A percentile compares a stretch with the other conserved stretches of the same genome.
Evolutionary conservation across 2,797 vertebrate species (phyloP).

Genomic region (Melanotaenia parkinsoni): DNA sequence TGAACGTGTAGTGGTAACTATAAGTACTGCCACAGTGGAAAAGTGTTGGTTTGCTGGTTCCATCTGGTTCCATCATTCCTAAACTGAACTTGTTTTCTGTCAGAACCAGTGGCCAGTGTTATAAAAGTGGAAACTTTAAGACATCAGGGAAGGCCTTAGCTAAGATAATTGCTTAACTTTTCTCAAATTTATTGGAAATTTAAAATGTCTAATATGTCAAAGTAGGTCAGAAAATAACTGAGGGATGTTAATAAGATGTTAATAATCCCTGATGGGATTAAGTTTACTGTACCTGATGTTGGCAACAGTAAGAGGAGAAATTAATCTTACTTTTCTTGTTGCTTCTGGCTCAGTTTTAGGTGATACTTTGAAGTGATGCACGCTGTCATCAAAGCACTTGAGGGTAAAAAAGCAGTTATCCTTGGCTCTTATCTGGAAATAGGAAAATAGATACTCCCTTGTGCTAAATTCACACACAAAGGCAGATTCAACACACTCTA

Average conservation of each 20-base stretch:
- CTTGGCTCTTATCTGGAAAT: constrained; percentile 86
- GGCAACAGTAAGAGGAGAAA: neutral
- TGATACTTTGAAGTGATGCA: constrained; percentile 94
- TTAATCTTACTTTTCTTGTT: constrained; percentile 87
- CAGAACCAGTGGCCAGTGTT: no score
- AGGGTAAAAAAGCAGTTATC: constrained; percentile 90
- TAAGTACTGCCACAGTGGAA: no score
- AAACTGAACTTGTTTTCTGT: neutral
- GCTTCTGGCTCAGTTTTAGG: constrained; percentile 84
- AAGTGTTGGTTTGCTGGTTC: neutral
- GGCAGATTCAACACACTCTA: neutral
- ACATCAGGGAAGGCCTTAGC: no score
- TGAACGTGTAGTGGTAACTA: no score
- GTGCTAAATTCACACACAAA: neutral
- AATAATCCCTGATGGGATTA: neutral
- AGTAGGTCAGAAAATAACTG: no score
- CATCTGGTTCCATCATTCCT: neutral
- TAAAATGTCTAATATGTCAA: no score
- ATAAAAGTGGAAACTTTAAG: no score
- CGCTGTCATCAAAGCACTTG: constrained; percentile 94
- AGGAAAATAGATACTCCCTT: constrained; percentile 10
- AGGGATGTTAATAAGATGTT: no score
- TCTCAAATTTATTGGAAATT: no score
- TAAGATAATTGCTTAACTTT: no score
- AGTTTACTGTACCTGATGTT: neutral